Percentiles rank a stretch among this genome's conserved stretches.
Evolutionary conservation across 1,140 invertebrate species (phyloP).

Genomic region (Zaprionus gabonicus): DNA sequence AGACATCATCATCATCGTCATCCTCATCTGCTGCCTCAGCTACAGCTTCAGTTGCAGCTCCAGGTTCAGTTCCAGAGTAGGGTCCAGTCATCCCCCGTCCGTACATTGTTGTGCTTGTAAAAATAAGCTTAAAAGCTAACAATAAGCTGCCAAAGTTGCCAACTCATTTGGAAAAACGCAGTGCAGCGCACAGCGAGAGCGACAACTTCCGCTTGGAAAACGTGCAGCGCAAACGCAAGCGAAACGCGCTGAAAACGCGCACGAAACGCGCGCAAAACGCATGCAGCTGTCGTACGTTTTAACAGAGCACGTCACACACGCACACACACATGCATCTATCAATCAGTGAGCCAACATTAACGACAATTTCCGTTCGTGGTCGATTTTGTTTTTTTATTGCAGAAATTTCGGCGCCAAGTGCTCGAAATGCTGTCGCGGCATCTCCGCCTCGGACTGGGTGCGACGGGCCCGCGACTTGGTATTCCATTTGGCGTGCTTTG

Average conservation of each 20-base stretch:
- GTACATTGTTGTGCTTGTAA: conserved; percentile 81
- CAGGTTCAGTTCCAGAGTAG: conserved; percentile 15
- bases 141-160: conserved; percentile 79
- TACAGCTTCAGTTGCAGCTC: conserved; percentile 25
- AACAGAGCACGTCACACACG: background rate
- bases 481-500: conserved; percentile 99
- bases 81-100: conserved; percentile 33
- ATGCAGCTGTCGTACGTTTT: conserved; percentile 8
- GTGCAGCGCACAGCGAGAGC: conserved; percentile 33
- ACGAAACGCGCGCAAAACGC: conserved; percentile 28
- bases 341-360: conserved; percentile 31
- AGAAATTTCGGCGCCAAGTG: conserved; percentile 98
- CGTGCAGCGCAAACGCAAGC: conserved; percentile 32
- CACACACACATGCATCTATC: background rate
- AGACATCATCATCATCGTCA: conserved; percentile 50
- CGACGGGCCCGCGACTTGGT: conserved; percentile 96
- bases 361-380: conserved; percentile 49
- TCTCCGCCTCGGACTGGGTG: conserved; percentile 98
- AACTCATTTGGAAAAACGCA: conserved; percentile 80
- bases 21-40: conserved; percentile 36
- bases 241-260: conserved; percentile 32
- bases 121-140: conserved; percentile 83
- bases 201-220: conserved; percentile 77
- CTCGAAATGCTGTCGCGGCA: conserved; percentile 95
- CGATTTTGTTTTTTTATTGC: conserved; percentile 84